Conservation (phyloP, 2,113 vertebrate species). For the cattle (Bos taurus) region ARS-UCD2.0 NC_037343.1:32112001-32112500, state of each 20-base stretch:
- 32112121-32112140: not conserved
- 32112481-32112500: not conserved
- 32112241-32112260: not conserved
- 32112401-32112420: fast-evolving
- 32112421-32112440: fast-evolving
- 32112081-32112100: not conserved
- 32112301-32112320: fast-evolving
- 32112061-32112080: not conserved
- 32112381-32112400: no score
- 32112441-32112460: not conserved
- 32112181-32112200: not conserved
- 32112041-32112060: not conserved
- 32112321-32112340: not conserved
- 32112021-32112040: not conserved
- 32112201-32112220: not conserved
- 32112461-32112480: not conserved
- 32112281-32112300: not conserved
- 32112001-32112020: not conserved
- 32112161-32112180: not conserved
- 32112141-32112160: not conserved
- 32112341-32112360: not conserved
- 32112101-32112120: not conserved
- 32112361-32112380: not conserved
- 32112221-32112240: not conserved
- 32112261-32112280: not conserved